Evolutionary conservation across 2,888 invertebrate genomes (phyloP).

Genomic region (Xylota segnis): DNA sequence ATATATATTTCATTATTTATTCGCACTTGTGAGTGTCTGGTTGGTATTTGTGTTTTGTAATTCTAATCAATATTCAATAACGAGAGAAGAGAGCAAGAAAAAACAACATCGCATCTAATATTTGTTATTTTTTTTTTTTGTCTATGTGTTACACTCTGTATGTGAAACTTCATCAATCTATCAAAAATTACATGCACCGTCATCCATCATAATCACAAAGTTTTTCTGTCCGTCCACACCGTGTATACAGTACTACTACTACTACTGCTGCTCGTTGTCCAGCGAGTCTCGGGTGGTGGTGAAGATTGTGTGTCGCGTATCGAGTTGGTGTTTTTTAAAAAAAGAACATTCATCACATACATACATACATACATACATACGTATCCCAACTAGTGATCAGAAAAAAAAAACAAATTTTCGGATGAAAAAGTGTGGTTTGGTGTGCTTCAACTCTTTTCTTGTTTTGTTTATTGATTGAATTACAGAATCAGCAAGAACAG

Average conservation of each 20-base stretch:
- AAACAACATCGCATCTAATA: slow-evolving; percentile 45
- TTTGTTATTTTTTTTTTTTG: slow-evolving; percentile 30
- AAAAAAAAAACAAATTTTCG: slow-evolving; percentile 7
- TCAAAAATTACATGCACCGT: slow-evolving; percentile 45
- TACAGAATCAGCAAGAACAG: slow-evolving; percentile 59
- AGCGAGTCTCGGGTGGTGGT: slow-evolving; percentile 7
- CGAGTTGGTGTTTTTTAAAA: background rate
- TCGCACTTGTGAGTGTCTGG: slow-evolving; percentile 54
- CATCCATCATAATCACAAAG: slow-evolving; percentile 54
- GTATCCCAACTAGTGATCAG: background rate
- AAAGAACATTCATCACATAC: background rate
- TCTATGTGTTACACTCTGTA: slow-evolving; percentile 34
- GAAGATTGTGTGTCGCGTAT: slow-evolving; percentile 13
- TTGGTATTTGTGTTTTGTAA: slow-evolving; percentile 51
- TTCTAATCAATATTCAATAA: slow-evolving; percentile 69
- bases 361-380: too few species aligned
- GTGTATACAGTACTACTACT: too few species aligned
- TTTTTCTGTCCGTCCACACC: slow-evolving; percentile 34
- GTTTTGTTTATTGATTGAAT: slow-evolving; percentile 73
- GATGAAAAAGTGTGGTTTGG: slow-evolving; percentile 18
- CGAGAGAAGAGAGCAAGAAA: slow-evolving; percentile 60
- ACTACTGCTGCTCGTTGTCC: slow-evolving; percentile 5
- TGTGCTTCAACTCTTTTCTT: slow-evolving; percentile 66
- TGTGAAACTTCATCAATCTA: slow-evolving; percentile 45
- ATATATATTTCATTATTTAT: slow-evolving; percentile 41